phyloP scores from a whole-genome alignment of 2,113 vertebrate genomes.

The human (Homo sapiens) region GRCh38 chr2:116951001-116951500 shows the following conservation, averaged over 20 bases:
- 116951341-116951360: not conserved
- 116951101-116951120: conserved; percentile 60
- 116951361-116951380: not conserved
- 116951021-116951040: conserved; percentile 61
- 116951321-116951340: not conserved
- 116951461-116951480: not conserved
- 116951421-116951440: no score
- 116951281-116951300: not conserved
- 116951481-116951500: not conserved
- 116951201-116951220: conserved; percentile 28
- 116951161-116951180: conserved; percentile 40
- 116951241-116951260: conserved; percentile 7
- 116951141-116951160: conserved; percentile 32
- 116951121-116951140: conserved; percentile 4
- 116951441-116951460: not conserved
- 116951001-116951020: conserved; percentile 69
- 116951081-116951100: conserved; percentile 60
- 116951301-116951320: not conserved
- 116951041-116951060: conserved; percentile 58
- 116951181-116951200: conserved; percentile 46
- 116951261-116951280: not conserved
- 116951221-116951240: conserved; percentile 36
- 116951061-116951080: conserved; percentile 22
- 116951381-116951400: no score
- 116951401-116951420: no score